A percentile compares a stretch with the other conserved stretches of the same genome.
Evolutionary conservation across 2,888 invertebrate species (phyloP).

Genomic region (Drosophila nigricruria): DNA sequence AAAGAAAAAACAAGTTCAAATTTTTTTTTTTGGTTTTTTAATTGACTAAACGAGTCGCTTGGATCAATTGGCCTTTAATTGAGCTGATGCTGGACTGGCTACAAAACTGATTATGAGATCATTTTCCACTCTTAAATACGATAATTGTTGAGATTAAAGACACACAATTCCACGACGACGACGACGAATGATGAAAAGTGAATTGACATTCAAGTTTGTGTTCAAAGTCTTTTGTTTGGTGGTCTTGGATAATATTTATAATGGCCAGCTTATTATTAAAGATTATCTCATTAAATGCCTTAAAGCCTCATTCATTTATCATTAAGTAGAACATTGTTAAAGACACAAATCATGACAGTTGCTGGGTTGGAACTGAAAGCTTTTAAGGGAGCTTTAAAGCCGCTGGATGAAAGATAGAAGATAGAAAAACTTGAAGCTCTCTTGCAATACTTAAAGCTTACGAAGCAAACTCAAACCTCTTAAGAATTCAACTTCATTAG

Average conservation of each 20-base stretch:
- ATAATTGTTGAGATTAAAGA: constrained; percentile 17
- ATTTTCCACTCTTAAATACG: constrained; percentile 21
- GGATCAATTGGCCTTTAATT: constrained; percentile 59
- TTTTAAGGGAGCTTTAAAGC: background rate
- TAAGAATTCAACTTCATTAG: background rate
- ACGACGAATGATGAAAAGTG: background rate
- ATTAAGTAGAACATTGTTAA: constrained; percentile 17
- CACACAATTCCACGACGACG: constrained; percentile 1
- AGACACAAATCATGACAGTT: background rate
- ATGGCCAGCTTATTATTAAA: constrained; percentile 12
- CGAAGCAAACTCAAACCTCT: background rate
- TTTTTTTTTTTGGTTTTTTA: constrained; percentile 18
- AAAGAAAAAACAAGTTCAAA: constrained; percentile 47
- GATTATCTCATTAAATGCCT: constrained; percentile 1
- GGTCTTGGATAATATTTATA: constrained; percentile 9
- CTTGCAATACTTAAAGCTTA: background rate
- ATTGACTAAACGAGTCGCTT: constrained; percentile 47
- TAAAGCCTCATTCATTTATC: constrained; percentile 10
- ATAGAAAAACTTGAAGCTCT: background rate
- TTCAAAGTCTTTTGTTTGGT: constrained; percentile 38
- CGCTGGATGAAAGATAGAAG: background rate
- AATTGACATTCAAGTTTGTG: constrained; percentile 38
- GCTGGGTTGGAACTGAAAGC: background rate
- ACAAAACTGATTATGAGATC: constrained; percentile 34
- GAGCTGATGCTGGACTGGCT: constrained; percentile 15